Evolutionary conservation across 2,888 invertebrate genomes (phyloP).

Genomic region (Criorhina ranunculi): DNA sequence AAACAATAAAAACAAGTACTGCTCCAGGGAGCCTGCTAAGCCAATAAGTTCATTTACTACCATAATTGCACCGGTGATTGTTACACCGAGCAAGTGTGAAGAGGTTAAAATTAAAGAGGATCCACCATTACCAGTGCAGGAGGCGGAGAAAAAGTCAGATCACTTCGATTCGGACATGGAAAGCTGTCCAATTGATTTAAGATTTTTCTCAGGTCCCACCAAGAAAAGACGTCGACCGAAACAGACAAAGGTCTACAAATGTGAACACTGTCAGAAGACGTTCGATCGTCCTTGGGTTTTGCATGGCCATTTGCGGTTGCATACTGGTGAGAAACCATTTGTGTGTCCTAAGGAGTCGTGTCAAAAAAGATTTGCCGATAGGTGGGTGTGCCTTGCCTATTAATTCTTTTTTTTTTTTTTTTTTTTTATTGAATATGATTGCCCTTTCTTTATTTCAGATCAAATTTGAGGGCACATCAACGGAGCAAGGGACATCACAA

Average conservation of each 20-base stretch:
- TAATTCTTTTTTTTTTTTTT: not conserved
- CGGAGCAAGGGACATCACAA: constrained; percentile 89
- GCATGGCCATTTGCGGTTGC: constrained; percentile 88
- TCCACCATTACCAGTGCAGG: constrained; percentile 19
- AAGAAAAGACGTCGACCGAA: constrained; percentile 77
- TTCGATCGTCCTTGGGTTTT: constrained; percentile 90
- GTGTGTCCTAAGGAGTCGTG: constrained; percentile 87
- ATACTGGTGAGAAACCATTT: constrained; percentile 90
- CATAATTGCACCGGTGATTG: not conserved
- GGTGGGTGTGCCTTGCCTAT: constrained; percentile 84
- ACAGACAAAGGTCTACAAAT: constrained; percentile 79
- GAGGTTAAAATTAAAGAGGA: constrained; percentile 9
- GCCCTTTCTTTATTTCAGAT: no score
- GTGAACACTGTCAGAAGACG: constrained; percentile 86
- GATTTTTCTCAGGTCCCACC: constrained; percentile 39
- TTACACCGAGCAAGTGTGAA: not conserved
- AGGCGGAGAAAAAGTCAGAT: constrained; percentile 30
- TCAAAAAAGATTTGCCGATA: constrained; percentile 88
- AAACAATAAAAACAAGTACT: constrained; percentile 72
- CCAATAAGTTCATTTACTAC: not conserved
- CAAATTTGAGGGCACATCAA: constrained; percentile 90
- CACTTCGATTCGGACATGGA: constrained; percentile 50
- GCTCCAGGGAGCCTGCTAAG: constrained; percentile 17
- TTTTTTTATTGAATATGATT: no score
- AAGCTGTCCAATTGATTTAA: constrained; percentile 59